A percentile compares a stretch with the other conserved stretches of the same genome.
These are phyloP conservation scores for Radopholus similis DNA, from an alignment of 1,140 invertebrate species.

Conservation along the genomic window DNA sequence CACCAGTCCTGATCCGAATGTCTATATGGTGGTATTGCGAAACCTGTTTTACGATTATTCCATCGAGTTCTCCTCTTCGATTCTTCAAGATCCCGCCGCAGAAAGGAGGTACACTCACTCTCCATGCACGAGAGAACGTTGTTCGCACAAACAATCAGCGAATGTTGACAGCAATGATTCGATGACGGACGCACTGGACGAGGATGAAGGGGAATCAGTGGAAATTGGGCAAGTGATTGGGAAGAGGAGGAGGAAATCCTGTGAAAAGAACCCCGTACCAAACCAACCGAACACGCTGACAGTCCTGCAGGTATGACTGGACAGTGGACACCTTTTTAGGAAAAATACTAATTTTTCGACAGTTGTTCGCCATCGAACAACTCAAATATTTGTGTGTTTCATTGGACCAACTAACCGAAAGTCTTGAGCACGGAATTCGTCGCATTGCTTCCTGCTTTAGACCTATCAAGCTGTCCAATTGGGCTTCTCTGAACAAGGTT, in stretches of 20 bases:
- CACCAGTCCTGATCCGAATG: not conserved
- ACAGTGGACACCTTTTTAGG: too few relatives aligned
- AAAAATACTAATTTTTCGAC: not conserved
- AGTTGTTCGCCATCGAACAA: not conserved
- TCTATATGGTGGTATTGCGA: constrained; percentile 10
- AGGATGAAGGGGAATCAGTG: not conserved
- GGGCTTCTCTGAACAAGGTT: not conserved
- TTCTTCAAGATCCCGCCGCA: too few relatives aligned
- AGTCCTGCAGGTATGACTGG: not conserved
- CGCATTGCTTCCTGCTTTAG: not conserved
- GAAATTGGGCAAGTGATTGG: not conserved
- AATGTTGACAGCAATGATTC: too few relatives aligned
- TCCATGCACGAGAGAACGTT: too few relatives aligned
- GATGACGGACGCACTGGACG: not conserved
- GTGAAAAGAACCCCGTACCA: not conserved
- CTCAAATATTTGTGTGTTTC: not conserved
- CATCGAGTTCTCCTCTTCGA: not conserved
- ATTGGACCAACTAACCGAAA: not conserved
- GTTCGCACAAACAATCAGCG: too few relatives aligned
- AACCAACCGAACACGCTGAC: not conserved
- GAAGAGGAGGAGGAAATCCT: not conserved
- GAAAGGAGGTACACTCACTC: too few relatives aligned
- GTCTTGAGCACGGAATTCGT: not conserved
- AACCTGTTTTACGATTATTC: not conserved
- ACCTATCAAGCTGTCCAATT: not conserved